A percentile compares a stretch with the other conserved stretches of the same genome.
phyloP scores from a whole-genome alignment of 2,888 invertebrate genomes.

The Leptinotarsa juncta region DNA sequence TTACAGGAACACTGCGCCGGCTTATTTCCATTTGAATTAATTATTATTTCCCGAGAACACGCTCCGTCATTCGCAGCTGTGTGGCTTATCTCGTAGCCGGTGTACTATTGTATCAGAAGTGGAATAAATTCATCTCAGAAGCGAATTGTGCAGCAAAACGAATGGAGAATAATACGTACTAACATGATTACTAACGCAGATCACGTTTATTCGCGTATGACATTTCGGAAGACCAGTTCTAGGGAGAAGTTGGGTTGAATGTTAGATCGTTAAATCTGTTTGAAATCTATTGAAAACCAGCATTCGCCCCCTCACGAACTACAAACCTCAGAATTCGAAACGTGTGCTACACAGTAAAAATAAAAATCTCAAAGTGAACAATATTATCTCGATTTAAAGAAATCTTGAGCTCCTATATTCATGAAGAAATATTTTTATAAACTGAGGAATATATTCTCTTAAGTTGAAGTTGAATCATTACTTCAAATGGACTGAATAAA shows the following conservation, averaged over 20 bases:
- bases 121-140: conserved; percentile 1
- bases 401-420: too few relatives aligned
- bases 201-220: neutral
- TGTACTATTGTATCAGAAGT: conserved; percentile 26
- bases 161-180: neutral
- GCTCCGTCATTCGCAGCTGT: conserved; percentile 20
- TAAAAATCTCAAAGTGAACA: too few relatives aligned
- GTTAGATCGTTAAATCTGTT: too few relatives aligned
- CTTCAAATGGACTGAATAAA: too few relatives aligned
- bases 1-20: conserved; percentile 1
- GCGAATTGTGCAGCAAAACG: neutral
- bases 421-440: too few relatives aligned
- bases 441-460: too few relatives aligned
- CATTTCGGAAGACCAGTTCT: neutral
- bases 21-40: conserved; percentile 24
- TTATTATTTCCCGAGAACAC: neutral
- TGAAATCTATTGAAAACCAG: too few relatives aligned
- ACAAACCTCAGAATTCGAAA: too few relatives aligned
- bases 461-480: too few relatives aligned
- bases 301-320: too few relatives aligned
- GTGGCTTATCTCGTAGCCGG: conserved; percentile 17
- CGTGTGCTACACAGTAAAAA: too few relatives aligned
- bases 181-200: neutral
- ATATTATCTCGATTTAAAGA: too few relatives aligned
- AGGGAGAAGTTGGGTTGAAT: neutral